Evolutionary conservation across 2,888 invertebrate genomes (phyloP).

Genomic region (Neoascia interrupta): DNA sequence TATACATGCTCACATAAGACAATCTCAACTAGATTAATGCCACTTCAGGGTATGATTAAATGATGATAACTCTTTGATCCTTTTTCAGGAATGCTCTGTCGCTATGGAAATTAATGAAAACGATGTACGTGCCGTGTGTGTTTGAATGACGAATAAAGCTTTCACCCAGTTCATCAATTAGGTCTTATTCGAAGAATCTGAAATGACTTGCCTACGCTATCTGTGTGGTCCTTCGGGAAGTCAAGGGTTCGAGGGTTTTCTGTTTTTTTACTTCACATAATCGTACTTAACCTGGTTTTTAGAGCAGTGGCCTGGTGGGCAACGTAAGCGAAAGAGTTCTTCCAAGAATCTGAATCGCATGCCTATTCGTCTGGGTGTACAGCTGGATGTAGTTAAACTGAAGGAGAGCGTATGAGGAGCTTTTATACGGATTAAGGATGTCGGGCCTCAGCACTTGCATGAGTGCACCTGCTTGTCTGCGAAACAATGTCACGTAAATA

Average conservation of each 20-base stretch:
- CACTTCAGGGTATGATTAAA: constrained; percentile 49
- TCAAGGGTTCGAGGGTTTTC: neutral
- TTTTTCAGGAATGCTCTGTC: constrained; percentile 28
- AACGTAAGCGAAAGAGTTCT: neutral
- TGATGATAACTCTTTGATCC: constrained; percentile 50
- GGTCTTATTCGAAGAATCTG: neutral
- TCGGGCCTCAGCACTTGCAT: neutral
- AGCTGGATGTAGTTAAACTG: neutral
- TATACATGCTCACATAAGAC: neutral
- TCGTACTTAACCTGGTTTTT: constrained; percentile 57
- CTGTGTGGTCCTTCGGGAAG: neutral
- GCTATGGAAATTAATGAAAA: constrained; percentile 48
- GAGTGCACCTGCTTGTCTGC: constrained; percentile 12
- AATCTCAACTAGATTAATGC: constrained; percentile 42
- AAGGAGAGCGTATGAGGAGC: neutral
- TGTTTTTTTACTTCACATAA: constrained; percentile 22
- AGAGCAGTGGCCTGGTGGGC: neutral
- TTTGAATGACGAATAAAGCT: neutral
- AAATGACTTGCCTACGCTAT: neutral
- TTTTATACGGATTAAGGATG: constrained; percentile 42
- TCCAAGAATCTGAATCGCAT: constrained; percentile 18
- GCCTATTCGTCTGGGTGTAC: constrained; percentile 4
- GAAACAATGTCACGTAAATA: constrained; percentile 51
- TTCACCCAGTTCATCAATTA: constrained; percentile 48
- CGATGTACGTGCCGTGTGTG: neutral